Evolutionary conservation across 92 coral and sea anemone species (phyloP).

Genomic region (Bergia puertoricense): DNA sequence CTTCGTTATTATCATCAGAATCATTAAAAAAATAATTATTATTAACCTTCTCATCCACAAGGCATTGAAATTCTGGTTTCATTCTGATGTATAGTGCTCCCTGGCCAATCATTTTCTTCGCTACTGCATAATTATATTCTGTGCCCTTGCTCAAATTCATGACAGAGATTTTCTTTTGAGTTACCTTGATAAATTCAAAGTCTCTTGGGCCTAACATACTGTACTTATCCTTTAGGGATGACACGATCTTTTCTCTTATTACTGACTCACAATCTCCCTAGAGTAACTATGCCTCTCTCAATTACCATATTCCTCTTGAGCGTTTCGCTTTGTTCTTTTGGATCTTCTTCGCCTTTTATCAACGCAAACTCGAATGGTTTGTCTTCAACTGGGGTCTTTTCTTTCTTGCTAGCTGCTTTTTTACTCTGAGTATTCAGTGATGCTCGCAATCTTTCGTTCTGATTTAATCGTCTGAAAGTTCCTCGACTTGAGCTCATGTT

Average conservation of each 20-base stretch:
- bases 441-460: conserved; percentile 35
- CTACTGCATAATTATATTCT: conserved; percentile 43
- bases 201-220: conserved; percentile 39
- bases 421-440: conserved; percentile 33
- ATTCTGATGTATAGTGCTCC: conserved; percentile 53
- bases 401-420: conserved; percentile 45
- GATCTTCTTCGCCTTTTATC: conserved; percentile 30
- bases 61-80: conserved; percentile 35
- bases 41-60: conserved; percentile 8
- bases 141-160: conserved; percentile 47
- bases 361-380: conserved; percentile 42
- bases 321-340: conserved; percentile 31
- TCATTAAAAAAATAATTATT: background rate
- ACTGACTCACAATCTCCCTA: conserved; percentile 46
- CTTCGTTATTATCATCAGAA: background rate
- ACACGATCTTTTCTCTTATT: conserved; percentile 49
- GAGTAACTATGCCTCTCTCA: conserved; percentile 31
- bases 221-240: conserved; percentile 51
- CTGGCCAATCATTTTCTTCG: conserved; percentile 52
- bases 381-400: conserved; percentile 15
- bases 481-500: conserved; percentile 36
- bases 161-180: conserved; percentile 48
- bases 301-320: conserved; percentile 33
- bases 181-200: conserved; percentile 52
- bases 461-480: conserved; percentile 4